Evolutionary conservation across 2,113 vertebrate genomes (phyloP), one percentile per base, ranked within the genome.

Genomic region (Coptodon rendalli): DNA sequence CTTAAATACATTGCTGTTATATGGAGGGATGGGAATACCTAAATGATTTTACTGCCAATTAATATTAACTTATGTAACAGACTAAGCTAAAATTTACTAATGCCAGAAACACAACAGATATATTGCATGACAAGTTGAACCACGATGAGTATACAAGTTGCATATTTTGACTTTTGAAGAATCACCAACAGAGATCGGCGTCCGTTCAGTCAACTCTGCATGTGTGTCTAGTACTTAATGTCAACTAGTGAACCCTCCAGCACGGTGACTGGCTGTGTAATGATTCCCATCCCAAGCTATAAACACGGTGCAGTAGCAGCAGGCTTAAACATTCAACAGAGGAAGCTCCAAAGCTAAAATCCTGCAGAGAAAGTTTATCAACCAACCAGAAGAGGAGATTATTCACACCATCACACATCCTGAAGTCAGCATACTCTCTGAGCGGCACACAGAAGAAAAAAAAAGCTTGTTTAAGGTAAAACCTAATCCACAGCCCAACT

Each of bases 281-380:
- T 85, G 11, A 68, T 84, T 88, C 85, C 86, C 85, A 88, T 86
- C 87, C 89, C 63, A 1, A 31, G 76, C 66, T 82, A 68, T n/a
- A 48, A 86, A 84, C 34, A 45, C 6, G 76, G 76, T 24, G 66
- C 83, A 82, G 81, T 52, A 86, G 85, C 84, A 89, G 87, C 53
- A 92, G 76, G 57, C 76, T 87, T 38, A 45, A 85, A 88, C 84
- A 91, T 91, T 89, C 83, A 91, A 76, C 27, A 93, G 63, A 89
- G 73, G 87, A 91, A 94, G 83, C 87, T 84, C 85, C 27, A 84
- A 76, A 86, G 79, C 34, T 12, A 76, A 73, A 82, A 84, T 71
- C 78, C 71, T 80, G 63, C 43, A 76, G 71, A 83, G 78, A 87
- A 85, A 19, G 48, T 22, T 80, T 54, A 48, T 43, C 80, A 84